Evolutionary conservation across 1,140 invertebrate genomes (phyloP), one percentile per base, ranked within the genome.

Genomic region (Meloidogyne chitwoodi): DNA sequence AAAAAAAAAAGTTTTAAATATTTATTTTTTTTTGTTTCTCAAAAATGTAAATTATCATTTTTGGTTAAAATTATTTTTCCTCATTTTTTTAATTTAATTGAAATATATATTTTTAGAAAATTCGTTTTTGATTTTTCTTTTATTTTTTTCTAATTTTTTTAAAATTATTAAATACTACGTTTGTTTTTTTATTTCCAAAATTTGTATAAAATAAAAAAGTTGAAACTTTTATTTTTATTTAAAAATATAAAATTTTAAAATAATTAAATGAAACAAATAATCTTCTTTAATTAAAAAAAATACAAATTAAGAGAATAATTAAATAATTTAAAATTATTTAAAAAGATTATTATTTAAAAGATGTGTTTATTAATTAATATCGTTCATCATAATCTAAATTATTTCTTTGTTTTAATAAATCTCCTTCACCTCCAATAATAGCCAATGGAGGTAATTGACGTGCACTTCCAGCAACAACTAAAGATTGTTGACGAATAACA

Each of bases 391-490:
- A 48, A 19, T 19, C 14, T 19, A 48, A 3, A 19, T 5, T 16
- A 48, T 14, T 22, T 56, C 48, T 56, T 6, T 56, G 19, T 56
- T 56, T 22, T n/a, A 56, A 41, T 2, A n/a, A n/a, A n/a, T n/a
- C n/a, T n/a, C 22, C 19, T 14, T 26, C n/a, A 11, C 38, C 34
- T 14, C 56, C 34, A 63, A 24, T 61, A 64, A 73, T 73, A 34
- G 71, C 56, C 56, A 73, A 64, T 14, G 71, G 71, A 34, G 71
- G 71, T 24, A 73, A 63, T 61, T 73, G 71, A 22, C 71, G 41
- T 6, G 71, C 71, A 31, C 71, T 34, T 31, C 29, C 68, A 69
- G 26, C 48, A 69, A 26, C 10, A 0, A 24, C n/a, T 6, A 26
- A 73, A 31, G 70, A 11, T 26, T 34, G 29, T 34, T 14, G 48